Percentiles rank a stretch among this genome's conserved stretches.
These are phyloP conservation scores for Steatocranus sp. DNA, from an alignment of 2,797 vertebrate genomes.

Conservation along the genomic window DNA sequence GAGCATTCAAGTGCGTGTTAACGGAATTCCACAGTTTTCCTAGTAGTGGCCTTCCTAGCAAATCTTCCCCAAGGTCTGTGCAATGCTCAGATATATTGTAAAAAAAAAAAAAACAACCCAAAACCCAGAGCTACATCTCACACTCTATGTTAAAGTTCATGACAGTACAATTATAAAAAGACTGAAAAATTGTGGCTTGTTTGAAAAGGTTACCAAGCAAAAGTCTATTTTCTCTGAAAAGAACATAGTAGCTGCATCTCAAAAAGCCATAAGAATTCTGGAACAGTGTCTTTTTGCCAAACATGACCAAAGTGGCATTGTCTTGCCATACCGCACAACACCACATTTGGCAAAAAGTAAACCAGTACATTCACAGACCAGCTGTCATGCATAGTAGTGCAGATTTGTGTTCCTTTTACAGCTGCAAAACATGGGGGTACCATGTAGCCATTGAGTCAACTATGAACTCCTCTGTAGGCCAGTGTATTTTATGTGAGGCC, in stretches of 20 bases:
- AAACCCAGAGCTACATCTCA: background rate
- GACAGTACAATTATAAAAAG: background rate
- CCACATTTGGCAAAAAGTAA: background rate
- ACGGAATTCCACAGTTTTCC: background rate
- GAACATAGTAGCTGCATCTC: background rate
- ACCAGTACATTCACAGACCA: background rate
- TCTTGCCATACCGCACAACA: background rate
- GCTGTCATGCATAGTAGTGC: background rate
- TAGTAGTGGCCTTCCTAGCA: background rate
- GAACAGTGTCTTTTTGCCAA: background rate
- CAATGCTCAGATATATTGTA: background rate
- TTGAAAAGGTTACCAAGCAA: background rate
- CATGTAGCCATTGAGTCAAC: background rate
- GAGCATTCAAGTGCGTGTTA: background rate
- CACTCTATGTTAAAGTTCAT: background rate
- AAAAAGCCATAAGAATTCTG: background rate
- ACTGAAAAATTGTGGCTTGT: background rate
- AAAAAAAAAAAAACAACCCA: accelerated
- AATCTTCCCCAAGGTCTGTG: background rate
- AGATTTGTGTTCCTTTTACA: background rate
- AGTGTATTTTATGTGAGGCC: background rate
- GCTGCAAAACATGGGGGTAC: background rate
- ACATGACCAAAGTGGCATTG: accelerated
- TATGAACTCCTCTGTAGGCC: background rate
- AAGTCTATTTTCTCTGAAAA: background rate